phyloP scores from a whole-genome alignment of 2,113 vertebrate genomes.

The Anarrhichthys ocellatus region DNA sequence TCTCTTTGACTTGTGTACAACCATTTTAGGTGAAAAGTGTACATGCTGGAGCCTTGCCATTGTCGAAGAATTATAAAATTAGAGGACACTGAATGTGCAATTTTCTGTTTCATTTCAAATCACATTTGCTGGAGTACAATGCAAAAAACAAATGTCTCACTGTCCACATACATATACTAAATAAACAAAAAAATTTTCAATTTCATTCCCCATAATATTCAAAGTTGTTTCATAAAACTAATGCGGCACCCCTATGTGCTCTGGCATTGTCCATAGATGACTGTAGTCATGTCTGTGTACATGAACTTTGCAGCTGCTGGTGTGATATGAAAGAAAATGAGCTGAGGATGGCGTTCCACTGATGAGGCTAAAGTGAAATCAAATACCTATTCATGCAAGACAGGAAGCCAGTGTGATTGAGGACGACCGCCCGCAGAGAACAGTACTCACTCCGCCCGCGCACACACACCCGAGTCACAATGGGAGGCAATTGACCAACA shows the following conservation, averaged over 20 bases:
- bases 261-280: conserved; percentile 62
- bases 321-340: conserved; percentile 50
- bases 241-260: conserved; percentile 9
- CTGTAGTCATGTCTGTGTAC: conserved; percentile 32
- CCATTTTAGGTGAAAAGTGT: neutral
- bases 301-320: conserved; percentile 23
- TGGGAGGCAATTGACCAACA: conserved; percentile 79
- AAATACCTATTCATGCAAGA: conserved; percentile 91
- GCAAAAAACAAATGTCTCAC: conserved; percentile 10
- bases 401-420: conserved; percentile 81
- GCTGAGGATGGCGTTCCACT: conserved; percentile 53
- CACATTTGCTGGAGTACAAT: conserved; percentile 12
- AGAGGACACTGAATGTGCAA: neutral
- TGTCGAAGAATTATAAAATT: neutral
- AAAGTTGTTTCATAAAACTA: conserved; percentile 9
- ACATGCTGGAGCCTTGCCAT: neutral
- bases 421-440: conserved; percentile 80
- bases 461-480: conserved; percentile 84
- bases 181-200: neutral
- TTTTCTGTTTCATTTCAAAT: conserved; percentile 23
- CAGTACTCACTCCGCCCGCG: conserved; percentile 84
- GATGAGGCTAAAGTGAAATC: conserved; percentile 77
- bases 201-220: neutral
- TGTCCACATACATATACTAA: neutral
- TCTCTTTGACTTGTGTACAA: neutral